phyloP scores from a whole-genome alignment of 2,888 invertebrate genomes.

The Dryococelus australis region DNA sequence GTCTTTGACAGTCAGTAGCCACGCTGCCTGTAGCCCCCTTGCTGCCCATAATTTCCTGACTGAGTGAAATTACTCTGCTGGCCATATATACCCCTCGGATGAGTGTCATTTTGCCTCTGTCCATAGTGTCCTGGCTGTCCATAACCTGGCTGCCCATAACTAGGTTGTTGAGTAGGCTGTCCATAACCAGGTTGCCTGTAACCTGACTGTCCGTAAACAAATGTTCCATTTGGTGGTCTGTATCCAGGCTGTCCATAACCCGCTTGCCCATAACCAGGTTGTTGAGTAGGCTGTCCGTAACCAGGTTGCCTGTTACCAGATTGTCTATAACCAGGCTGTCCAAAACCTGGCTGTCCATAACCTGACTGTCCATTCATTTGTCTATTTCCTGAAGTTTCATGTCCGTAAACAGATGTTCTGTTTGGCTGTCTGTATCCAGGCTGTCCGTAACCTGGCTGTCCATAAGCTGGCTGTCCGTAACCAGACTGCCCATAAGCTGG shows the following conservation, averaged over 20 bases:
- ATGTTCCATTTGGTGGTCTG: neutral
- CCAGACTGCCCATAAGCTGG: neutral
- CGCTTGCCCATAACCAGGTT: neutral
- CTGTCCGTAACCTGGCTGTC: neutral
- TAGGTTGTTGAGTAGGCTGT: neutral
- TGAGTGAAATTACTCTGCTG: neutral
- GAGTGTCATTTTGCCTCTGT: neutral
- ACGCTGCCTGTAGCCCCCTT: neutral
- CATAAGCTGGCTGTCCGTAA: neutral
- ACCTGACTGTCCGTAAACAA: neutral
- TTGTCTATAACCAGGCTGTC: neutral
- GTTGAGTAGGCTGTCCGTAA: neutral
- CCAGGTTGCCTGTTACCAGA: neutral
- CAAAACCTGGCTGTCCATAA: neutral
- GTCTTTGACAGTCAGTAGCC: neutral
- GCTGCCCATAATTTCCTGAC: neutral
- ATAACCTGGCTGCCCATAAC: slow-evolving; percentile 3
- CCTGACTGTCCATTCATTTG: neutral
- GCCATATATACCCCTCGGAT: neutral
- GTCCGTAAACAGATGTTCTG: neutral
- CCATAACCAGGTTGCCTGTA: neutral
- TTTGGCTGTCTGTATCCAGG: neutral
- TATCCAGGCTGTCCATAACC: neutral
- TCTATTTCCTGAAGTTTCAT: neutral
- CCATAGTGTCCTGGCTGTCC: slow-evolving; percentile 16